These are phyloP conservation scores for Phoxinus phoxinus DNA, from an alignment of 2,113 vertebrate species.

Conservation along the genomic window DNA sequence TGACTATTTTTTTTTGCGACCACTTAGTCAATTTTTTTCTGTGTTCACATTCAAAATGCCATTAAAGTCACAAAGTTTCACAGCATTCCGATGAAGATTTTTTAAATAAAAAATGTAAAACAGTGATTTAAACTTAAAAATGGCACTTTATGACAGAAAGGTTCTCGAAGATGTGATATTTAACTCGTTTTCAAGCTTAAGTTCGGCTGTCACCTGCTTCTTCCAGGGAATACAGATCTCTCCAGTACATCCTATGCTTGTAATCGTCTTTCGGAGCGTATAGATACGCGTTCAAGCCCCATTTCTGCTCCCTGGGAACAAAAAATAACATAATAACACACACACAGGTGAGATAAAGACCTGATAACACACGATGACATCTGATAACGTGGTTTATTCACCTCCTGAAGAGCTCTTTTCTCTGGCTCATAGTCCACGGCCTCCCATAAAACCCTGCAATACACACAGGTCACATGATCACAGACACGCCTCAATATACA, in stretches of 20 bases:
- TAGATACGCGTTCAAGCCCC: slow-evolving; percentile 95
- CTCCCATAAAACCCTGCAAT: slow-evolving; percentile 95
- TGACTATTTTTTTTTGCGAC: too few species aligned
- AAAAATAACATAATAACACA: background rate
- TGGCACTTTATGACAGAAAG: too few species aligned
- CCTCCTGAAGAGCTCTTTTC: slow-evolving; percentile 96
- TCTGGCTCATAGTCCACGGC: slow-evolving; percentile 99
- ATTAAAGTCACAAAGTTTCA: too few species aligned
- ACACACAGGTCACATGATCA: slow-evolving; percentile 64
- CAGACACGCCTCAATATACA: background rate
- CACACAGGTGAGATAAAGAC: background rate
- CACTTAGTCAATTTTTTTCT: too few species aligned
- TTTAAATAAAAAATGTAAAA: too few species aligned
- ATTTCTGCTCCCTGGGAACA: slow-evolving; percentile 88
- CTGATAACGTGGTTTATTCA: slow-evolving; percentile 61
- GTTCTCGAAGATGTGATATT: too few species aligned
- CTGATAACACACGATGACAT: background rate
- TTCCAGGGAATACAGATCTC: slow-evolving; percentile 93
- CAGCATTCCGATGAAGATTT: too few species aligned
- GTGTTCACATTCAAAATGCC: too few species aligned
- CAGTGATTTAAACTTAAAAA: too few species aligned
- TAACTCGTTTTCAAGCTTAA: background rate
- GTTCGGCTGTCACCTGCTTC: slow-evolving; percentile 86
- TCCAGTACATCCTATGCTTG: slow-evolving; percentile 99
- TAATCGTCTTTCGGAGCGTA: slow-evolving; percentile 99